A percentile compares a stretch with the other conserved stretches of the same genome.
Conservation (phyloP, 2,113 vertebrate genomes). For the Dicerorhinus sumatrensis region DNA sequence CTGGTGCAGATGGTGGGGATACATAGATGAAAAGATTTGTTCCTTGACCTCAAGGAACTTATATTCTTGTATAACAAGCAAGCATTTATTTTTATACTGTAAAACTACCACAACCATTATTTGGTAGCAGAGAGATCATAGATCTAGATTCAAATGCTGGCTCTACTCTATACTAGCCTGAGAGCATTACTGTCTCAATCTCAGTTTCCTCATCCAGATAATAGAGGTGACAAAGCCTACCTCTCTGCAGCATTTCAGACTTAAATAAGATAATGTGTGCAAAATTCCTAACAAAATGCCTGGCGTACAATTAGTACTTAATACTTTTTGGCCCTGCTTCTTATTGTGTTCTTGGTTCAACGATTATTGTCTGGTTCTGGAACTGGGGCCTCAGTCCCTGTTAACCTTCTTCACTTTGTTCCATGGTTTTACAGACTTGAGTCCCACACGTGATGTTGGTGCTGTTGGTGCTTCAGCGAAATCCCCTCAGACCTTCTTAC, state of each 20-base stretch:
- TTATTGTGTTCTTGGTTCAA: not conserved
- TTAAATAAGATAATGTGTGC: not conserved
- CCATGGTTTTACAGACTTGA: not conserved
- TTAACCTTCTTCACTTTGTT: not conserved
- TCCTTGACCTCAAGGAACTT: not conserved
- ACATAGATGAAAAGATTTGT: not conserved
- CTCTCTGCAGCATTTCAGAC: not conserved
- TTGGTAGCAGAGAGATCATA: not conserved
- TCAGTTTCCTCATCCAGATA: not conserved
- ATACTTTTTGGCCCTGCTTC: not conserved
- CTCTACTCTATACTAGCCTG: not conserved
- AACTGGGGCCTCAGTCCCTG: no score
- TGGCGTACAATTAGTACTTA: not conserved
- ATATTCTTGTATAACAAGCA: not conserved
- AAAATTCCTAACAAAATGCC: not conserved
- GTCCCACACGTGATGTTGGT: not conserved
- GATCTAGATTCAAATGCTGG: not conserved
- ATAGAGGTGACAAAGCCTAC: not conserved
- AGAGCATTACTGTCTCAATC: not conserved
- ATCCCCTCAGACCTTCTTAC: not conserved
- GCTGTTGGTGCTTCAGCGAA: accelerated
- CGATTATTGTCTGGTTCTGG: not conserved
- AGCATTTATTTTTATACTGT: not conserved
- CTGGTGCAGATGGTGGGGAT: not conserved
- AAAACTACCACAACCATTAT: not conserved